phyloP scores from a whole-genome alignment of 2,888 invertebrate species.

The Acrobasis repandana region DNA sequence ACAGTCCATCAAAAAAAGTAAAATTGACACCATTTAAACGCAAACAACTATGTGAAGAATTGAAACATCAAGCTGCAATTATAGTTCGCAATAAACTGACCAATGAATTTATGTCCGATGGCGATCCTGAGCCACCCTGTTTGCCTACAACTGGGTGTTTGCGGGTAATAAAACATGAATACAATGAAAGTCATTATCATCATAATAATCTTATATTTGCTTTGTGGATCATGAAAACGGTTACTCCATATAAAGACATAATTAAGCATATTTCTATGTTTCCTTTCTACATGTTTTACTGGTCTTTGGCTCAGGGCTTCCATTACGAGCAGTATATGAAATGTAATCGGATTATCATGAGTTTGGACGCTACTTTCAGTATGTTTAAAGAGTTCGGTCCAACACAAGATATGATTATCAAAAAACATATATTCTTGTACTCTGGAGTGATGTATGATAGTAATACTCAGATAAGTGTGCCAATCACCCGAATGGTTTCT shows the following conservation, averaged over 20 bases:
- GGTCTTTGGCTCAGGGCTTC: neutral
- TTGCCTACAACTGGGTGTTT: neutral
- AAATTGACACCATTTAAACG: conserved; percentile 9
- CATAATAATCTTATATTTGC: neutral
- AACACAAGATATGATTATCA: neutral
- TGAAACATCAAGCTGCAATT: conserved; percentile 2
- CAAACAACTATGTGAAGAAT: neutral
- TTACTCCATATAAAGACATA: neutral
- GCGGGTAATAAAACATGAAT: neutral
- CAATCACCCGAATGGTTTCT: neutral
- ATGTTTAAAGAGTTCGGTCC: neutral
- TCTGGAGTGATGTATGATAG: neutral
- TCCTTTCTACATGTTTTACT: neutral
- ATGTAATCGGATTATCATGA: neutral
- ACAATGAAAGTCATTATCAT: neutral
- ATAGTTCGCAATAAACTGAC: neutral
- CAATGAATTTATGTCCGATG: neutral
- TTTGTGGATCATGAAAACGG: neutral
- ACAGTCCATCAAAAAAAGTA: neutral
- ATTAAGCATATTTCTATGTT: neutral
- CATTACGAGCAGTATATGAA: neutral
- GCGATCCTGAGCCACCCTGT: neutral
- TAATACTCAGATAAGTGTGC: neutral
- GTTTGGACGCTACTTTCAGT: neutral
- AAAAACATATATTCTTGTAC: neutral